These are phyloP conservation scores for Excalfactoria chinensis DNA, from an alignment of 2,113 vertebrate genomes.

Conservation along the genomic window DNA sequence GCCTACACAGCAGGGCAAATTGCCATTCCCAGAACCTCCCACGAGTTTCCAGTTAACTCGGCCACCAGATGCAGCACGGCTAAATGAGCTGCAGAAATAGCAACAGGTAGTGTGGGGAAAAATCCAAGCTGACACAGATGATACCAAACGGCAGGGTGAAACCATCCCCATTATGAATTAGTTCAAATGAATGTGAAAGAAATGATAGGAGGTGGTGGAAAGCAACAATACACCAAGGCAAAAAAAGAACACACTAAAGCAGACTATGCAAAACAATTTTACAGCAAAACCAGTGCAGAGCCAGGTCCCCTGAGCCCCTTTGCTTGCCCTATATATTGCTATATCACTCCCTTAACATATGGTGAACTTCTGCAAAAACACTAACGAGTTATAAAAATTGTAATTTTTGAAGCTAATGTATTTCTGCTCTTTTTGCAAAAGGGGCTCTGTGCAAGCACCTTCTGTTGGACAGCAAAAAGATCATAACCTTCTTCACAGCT, in stretches of 20 bases:
- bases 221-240: not conserved
- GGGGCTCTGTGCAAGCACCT: not conserved
- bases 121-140: not conserved
- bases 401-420: not conserved
- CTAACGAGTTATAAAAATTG: not conserved
- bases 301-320: not conserved
- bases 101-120: not conserved
- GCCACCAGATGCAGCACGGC: not conserved
- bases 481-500: accelerated
- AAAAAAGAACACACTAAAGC: not conserved
- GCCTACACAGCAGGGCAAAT: not conserved
- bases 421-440: not conserved
- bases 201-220: not conserved
- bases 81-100: not conserved
- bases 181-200: not conserved
- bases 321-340: not conserved
- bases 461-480: not conserved
- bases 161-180: not conserved
- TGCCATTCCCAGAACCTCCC: not conserved
- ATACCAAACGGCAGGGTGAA: not conserved
- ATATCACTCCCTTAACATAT: not conserved
- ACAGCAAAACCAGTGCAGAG: not conserved
- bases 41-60: not conserved
- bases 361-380: not conserved
- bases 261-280: not conserved